Evolutionary conservation across 2,113 vertebrate species (phyloP).

Genomic region (Pampusana beccarii): DNA sequence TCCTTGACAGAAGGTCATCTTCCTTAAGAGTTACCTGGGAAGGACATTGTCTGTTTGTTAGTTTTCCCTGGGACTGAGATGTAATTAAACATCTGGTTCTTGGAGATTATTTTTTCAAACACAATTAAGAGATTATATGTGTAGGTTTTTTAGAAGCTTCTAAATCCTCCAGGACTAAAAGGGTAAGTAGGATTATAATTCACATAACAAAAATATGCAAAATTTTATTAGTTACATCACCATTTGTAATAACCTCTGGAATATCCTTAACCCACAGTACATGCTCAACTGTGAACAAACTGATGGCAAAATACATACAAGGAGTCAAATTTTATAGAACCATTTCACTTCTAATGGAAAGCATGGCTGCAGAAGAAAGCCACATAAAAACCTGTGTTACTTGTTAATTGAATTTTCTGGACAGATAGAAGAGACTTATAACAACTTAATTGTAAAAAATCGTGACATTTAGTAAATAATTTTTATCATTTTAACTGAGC

Average conservation of each 20-base stretch:
- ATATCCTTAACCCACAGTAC: neutral
- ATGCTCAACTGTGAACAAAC: neutral
- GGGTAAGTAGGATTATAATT: neutral
- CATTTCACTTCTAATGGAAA: neutral
- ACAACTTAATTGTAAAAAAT: neutral
- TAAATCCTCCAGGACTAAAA: neutral
- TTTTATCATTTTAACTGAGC: neutral
- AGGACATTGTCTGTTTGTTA: neutral
- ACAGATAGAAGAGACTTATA: neutral
- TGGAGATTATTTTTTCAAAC: neutral
- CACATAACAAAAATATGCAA: neutral
- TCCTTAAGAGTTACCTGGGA: neutral
- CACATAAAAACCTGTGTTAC: neutral
- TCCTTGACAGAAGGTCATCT: neutral
- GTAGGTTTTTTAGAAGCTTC: neutral
- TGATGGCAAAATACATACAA: neutral
- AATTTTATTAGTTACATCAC: neutral
- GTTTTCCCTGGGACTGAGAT: neutral
- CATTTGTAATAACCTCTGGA: neutral
- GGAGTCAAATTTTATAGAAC: neutral
- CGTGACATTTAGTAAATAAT: neutral
- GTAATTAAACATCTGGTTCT: neutral
- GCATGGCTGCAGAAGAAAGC: neutral
- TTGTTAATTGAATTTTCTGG: neutral
- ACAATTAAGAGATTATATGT: neutral